A percentile compares a stretch with the other conserved stretches of the same genome.
These are phyloP conservation scores for Melanostigma gelatinosum DNA, from an alignment of 2,113 vertebrate genomes.

Conservation along the genomic window DNA sequence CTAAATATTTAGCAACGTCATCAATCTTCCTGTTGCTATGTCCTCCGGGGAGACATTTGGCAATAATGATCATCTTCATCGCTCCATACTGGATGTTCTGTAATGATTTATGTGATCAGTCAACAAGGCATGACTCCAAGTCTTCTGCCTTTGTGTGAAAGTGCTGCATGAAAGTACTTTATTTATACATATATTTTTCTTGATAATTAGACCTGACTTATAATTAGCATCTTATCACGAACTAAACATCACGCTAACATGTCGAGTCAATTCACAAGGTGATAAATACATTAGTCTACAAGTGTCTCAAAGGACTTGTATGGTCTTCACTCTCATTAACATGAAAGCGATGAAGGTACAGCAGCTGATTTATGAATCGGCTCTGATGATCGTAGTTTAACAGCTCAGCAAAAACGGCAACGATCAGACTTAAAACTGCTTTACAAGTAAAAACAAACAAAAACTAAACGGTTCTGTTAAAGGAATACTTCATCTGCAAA, in stretches of 20 bases:
- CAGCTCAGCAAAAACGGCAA: neutral
- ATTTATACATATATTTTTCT: neutral
- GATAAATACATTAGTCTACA: neutral
- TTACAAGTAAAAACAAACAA: neutral
- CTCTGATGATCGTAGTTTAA: neutral
- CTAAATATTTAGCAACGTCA: conserved; percentile 74
- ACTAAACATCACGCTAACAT: neutral
- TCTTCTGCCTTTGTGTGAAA: conserved; percentile 4
- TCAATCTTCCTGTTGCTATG: conserved; percentile 67
- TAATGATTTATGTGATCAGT: conserved; percentile 66
- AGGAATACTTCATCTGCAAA: neutral
- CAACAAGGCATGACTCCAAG: conserved; percentile 1
- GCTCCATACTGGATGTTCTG: conserved; percentile 19
- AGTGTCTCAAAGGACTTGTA: neutral
- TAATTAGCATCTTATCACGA: conserved; percentile 6
- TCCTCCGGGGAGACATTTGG: conserved; percentile 55
- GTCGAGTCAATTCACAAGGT: neutral
- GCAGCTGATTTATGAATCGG: neutral
- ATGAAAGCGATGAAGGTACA: neutral
- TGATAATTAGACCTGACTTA: conserved; percentile 14
- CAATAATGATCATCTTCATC: conserved; percentile 33
- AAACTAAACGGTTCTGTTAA: neutral
- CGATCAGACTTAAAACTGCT: neutral
- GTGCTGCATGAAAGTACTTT: conserved; percentile 9
- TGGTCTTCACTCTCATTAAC: neutral